Evolutionary conservation across 2,888 invertebrate species (phyloP).

Genomic region (Ophion slaviceki): DNA sequence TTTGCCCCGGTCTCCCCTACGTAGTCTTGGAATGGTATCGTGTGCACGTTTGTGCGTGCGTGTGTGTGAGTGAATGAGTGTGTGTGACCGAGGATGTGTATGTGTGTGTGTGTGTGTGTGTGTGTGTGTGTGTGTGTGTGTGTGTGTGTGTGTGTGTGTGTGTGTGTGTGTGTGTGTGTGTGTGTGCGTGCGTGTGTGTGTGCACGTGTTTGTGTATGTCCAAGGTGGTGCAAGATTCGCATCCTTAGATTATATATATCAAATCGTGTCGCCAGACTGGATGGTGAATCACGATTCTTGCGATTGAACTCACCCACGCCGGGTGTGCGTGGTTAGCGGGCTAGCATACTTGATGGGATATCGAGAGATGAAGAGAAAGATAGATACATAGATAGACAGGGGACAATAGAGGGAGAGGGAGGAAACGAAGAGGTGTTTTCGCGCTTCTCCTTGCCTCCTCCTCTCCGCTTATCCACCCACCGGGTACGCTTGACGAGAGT

Average conservation of each 20-base stretch:
- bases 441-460: constrained; percentile 20
- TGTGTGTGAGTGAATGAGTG: too few relatives aligned
- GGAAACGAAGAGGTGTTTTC: constrained; percentile 31
- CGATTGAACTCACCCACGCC: constrained; percentile 52
- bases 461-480: constrained; percentile 12
- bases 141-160: constrained; percentile 10
- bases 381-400: background rate
- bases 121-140: constrained; percentile 7
- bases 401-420: constrained; percentile 11
- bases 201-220: background rate
- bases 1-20: too few relatives aligned
- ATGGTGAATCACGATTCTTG: constrained; percentile 57
- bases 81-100: too few relatives aligned
- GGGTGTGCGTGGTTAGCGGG: constrained; percentile 47
- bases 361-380: constrained; percentile 9
- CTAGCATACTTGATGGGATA: constrained; percentile 49
- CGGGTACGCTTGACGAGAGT: constrained; percentile 49
- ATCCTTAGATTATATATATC: background rate
- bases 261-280: constrained; percentile 29
- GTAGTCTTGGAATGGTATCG: constrained; percentile 8
- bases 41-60: constrained; percentile 1
- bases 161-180: constrained; percentile 13
- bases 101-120: too few relatives aligned
- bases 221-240: background rate
- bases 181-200: constrained; percentile 5